Base-by-base conservation (phyloP, 1,140 invertebrate genomes). In the Drosophila chauvacae region DNA sequence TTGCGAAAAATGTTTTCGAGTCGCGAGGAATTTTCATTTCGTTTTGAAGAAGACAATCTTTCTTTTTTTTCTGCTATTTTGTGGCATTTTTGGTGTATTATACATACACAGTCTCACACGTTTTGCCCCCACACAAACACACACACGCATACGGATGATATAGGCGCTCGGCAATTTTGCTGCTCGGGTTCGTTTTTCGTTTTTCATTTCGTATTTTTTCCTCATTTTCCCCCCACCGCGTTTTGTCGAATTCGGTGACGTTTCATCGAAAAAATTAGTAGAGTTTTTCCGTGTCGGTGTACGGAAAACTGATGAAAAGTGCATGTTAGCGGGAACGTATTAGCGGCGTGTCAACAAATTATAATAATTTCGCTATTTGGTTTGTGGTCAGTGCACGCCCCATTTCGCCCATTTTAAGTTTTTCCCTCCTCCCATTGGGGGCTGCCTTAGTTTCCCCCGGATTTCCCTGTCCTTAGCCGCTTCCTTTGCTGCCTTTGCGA, bases 51-150 rank as follows among this genome's bases (percentile, higher is more conserved):
- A 81, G 56, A 73, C 62, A 62, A 63, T 70, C 35, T 39, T 56
- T 26, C 20, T 55, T 65, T 81, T 65, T 81, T 69, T 72, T 77
- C 62, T 61, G 23, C 57, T 39, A 66, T 75, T 81, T 70, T 73
- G 59, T 71, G 51, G 66, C 44, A 35, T 79, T 86, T 81, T 86
- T 81, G 65, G 80, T 85, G 81, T 90, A 72, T 88, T 90, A 84
- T 86, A 86, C 82, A 86, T 88, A 88, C 85, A 90, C 60, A 80
- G 69, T 84, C 72, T 83, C 84, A 76, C 82, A 72, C 73, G 76
- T 83, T 85, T 85, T 88, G 48, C 72, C 76, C 68, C 70, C 81
- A 77, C 41, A 80, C 72, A 80, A 58, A 66, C 65, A 44, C 56
- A 63, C 48, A 58, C 26, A 61, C 60, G 50, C 53, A 80, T 47